Conservation (phyloP, 2,113 vertebrate species). For the Tichodroma muraria region DNA sequence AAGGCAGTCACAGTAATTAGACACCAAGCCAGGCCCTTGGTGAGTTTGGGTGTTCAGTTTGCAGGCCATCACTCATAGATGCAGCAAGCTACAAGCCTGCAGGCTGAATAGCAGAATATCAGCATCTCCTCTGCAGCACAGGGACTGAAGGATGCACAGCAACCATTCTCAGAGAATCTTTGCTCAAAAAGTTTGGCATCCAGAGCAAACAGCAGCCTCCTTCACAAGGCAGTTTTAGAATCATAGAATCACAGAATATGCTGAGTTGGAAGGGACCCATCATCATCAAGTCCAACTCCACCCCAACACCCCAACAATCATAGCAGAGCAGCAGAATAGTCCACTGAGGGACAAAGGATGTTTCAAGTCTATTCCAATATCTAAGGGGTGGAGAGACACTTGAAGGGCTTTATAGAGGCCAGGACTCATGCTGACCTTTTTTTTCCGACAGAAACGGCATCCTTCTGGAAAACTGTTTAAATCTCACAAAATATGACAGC, state of each 20-base stretch:
- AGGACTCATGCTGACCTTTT: background rate
- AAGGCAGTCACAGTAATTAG: background rate
- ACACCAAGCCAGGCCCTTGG: background rate
- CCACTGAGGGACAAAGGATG: background rate
- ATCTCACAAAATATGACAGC: background rate
- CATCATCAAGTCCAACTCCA: background rate
- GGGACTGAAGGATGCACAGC: background rate
- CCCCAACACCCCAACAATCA: background rate
- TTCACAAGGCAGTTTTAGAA: background rate
- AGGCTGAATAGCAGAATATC: background rate
- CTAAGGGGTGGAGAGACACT: background rate
- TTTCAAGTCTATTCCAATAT: background rate
- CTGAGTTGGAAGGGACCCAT: background rate
- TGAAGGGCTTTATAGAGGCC: background rate
- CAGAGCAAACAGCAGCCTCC: background rate
- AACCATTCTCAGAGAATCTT: background rate
- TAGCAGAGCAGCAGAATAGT: background rate
- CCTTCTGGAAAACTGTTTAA: background rate
- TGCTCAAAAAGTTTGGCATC: background rate
- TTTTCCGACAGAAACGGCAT: background rate
- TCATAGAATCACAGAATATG: background rate
- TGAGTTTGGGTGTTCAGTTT: background rate
- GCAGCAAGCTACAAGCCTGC: background rate
- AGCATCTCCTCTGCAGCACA: background rate
- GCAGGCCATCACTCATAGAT: background rate